phyloP scores from a whole-genome alignment of 2,888 invertebrate species.

The Lampropteryx suffumata region DNA sequence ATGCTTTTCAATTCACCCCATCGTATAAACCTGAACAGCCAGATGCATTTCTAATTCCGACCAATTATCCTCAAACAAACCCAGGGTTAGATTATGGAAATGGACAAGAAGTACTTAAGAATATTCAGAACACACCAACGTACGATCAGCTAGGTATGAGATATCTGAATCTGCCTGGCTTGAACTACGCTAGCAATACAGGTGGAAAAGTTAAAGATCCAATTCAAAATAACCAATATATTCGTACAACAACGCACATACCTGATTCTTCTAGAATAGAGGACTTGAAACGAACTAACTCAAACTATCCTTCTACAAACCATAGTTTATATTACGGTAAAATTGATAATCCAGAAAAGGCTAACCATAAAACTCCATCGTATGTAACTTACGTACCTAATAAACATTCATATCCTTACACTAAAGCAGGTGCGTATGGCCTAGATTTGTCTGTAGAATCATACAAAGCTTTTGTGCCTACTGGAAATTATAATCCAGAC shows the following conservation, averaged over 20 bases:
- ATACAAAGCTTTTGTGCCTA: background rate
- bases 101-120: background rate
- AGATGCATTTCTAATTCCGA: background rate
- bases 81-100: background rate
- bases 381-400: background rate
- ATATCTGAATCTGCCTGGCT: background rate
- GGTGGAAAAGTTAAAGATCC: background rate
- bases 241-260: slow-evolving; percentile 1
- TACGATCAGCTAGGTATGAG: background rate
- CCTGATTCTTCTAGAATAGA: background rate
- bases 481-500: background rate
- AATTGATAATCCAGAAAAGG: background rate
- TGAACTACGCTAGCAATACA: too few relatives aligned
- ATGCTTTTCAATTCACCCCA: background rate
- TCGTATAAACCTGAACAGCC: background rate
- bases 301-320: background rate
- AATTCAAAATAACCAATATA: background rate
- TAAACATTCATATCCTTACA: background rate
- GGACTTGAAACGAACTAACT: background rate
- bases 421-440: background rate
- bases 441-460: background rate
- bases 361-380: background rate
- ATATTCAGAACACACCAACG: background rate
- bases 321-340: background rate
- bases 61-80: background rate